phyloP scores from a whole-genome alignment of 1,140 invertebrate genomes.

The Lordiphosa stackelbergi region DNA sequence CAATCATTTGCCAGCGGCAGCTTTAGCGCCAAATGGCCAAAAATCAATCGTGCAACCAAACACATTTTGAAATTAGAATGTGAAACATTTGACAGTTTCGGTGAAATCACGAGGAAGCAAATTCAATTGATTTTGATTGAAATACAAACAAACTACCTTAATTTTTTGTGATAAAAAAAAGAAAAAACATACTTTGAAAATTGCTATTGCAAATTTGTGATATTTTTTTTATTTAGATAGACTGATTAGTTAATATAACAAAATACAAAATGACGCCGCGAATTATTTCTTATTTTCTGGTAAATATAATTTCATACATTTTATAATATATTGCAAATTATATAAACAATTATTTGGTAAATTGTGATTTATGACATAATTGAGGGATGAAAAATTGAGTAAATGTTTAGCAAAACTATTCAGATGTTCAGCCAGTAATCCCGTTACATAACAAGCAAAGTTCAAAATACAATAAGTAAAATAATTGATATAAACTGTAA shows the following conservation, averaged over 20 bases:
- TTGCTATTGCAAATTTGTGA: slow-evolving; percentile 31
- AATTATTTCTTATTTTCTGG: slow-evolving; percentile 72
- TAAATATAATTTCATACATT: too few relatives aligned
- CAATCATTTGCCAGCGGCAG: slow-evolving; percentile 27
- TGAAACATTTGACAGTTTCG: too few relatives aligned
- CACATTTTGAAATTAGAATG: slow-evolving; percentile 17
- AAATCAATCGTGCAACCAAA: slow-evolving; percentile 1
- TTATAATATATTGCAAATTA: too few relatives aligned
- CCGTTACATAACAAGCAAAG: too few relatives aligned
- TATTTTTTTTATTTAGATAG: slow-evolving; percentile 26
- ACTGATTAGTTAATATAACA: slow-evolving; percentile 49
- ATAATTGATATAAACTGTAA: too few relatives aligned
- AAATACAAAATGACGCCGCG: slow-evolving; percentile 60
- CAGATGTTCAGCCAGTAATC: too few relatives aligned
- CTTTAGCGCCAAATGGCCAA: slow-evolving; percentile 20
- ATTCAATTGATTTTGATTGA: slow-evolving; percentile 57
- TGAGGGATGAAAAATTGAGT: too few relatives aligned
- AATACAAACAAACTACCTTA: slow-evolving; percentile 27
- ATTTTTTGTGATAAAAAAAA: slow-evolving; percentile 48
- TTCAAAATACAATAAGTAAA: too few relatives aligned
- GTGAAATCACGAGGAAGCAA: slow-evolving; percentile 1
- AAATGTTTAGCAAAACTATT: too few relatives aligned
- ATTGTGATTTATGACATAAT: too few relatives aligned
- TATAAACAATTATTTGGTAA: too few relatives aligned
- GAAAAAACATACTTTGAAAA: not conserved